phyloP scores from a whole-genome alignment of 2,888 invertebrate genomes.

The Nomada fucata region DNA sequence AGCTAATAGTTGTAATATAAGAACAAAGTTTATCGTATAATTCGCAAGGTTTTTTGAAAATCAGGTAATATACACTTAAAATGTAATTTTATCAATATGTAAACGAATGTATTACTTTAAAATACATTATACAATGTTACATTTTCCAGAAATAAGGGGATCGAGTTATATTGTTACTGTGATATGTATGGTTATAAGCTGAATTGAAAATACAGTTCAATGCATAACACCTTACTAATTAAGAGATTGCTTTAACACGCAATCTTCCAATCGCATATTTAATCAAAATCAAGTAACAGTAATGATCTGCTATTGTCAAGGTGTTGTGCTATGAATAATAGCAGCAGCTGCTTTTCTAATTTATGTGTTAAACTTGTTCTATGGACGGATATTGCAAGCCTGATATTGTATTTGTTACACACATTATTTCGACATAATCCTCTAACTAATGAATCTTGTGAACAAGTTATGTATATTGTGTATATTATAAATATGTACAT shows the following conservation, averaged over 20 bases:
- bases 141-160: conserved; percentile 54
- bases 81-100: conserved; percentile 41
- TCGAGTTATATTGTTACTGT: conserved; percentile 80
- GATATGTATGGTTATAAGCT: conserved; percentile 80
- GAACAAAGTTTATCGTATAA: conserved; percentile 15
- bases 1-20: conserved; percentile 14
- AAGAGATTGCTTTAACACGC: conserved; percentile 2
- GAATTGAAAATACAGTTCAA: conserved; percentile 61
- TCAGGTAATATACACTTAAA: conserved; percentile 7
- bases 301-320: neutral
- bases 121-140: conserved; percentile 45
- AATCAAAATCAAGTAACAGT: neutral
- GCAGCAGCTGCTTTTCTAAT: conserved; percentile 41
- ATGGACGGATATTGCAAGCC: conserved; percentile 16
- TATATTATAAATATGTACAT: conserved; percentile 61
- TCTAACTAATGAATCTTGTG: conserved; percentile 60
- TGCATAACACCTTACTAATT: conserved; percentile 56
- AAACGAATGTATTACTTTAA: conserved; percentile 46
- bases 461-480: conserved; percentile 56
- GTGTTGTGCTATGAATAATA: conserved; percentile 58
- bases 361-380: conserved; percentile 41
- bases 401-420: conserved; percentile 43
- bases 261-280: conserved; percentile 19
- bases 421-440: conserved; percentile 60
- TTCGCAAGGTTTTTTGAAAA: conserved; percentile 22